These are phyloP conservation scores for Agelaius tricolor DNA, from an alignment of 2,113 vertebrate species.

Conservation along the genomic window DNA sequence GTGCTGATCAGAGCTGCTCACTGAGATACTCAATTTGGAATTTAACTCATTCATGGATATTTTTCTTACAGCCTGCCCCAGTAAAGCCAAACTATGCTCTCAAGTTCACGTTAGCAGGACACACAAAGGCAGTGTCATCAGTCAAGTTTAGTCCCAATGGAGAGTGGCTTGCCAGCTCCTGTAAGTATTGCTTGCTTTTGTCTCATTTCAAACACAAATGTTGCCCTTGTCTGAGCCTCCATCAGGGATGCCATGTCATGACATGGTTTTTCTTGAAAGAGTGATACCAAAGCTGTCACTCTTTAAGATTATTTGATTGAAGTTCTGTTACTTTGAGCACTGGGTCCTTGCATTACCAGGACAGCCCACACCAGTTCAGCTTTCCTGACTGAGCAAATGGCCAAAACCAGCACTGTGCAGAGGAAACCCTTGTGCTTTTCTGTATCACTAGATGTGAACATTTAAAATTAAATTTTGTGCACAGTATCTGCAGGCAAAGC, in stretches of 20 bases:
- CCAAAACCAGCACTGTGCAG: neutral
- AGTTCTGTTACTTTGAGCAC: neutral
- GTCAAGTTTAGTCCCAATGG: constrained; percentile 98
- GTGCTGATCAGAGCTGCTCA: neutral
- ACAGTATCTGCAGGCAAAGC: neutral
- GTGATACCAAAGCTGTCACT: neutral
- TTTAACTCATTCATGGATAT: neutral
- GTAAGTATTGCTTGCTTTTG: constrained; percentile 76
- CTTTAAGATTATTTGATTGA: neutral
- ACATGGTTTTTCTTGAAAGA: neutral
- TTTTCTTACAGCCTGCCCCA: constrained; percentile 84
- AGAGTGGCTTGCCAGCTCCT: constrained; percentile 98
- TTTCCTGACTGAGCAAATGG: neutral
- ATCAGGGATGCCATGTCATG: neutral
- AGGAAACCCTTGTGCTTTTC: neutral
- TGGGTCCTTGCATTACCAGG: neutral
- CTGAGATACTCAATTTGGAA: neutral
- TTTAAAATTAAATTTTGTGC: neutral
- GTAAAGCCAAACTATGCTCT: constrained; percentile 96
- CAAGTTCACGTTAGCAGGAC: constrained; percentile 97
- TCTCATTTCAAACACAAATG: neutral
- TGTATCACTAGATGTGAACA: neutral
- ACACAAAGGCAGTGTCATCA: constrained; percentile 97
- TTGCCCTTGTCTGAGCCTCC: neutral
- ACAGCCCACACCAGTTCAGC: neutral